These are phyloP conservation scores for Pteropus rufus DNA, from an alignment of 2,797 vertebrate genomes.

Conservation along the genomic window DNA sequence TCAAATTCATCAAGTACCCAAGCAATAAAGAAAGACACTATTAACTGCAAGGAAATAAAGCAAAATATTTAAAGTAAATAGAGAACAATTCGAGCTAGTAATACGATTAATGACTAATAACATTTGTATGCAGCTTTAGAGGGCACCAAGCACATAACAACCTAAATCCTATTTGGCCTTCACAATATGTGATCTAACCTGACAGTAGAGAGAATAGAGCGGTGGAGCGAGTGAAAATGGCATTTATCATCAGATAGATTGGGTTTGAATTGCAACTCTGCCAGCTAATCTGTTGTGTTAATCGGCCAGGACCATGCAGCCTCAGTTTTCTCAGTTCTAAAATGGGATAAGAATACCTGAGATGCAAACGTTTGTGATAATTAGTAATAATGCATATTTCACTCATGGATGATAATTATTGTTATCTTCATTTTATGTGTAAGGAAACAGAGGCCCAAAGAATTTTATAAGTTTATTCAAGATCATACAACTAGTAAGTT, in stretches of 20 bases:
- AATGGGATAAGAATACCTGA: not conserved
- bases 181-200: not conserved
- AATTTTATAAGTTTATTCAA: not conserved
- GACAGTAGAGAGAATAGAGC: not conserved
- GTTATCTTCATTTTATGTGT: not conserved
- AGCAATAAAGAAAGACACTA: not conserved
- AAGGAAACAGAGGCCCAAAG: not conserved
- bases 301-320: not conserved
- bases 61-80: conserved; percentile 41
- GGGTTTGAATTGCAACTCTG: not conserved
- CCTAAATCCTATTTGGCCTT: not conserved
- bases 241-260: not conserved
- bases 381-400: not conserved
- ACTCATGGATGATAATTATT: not conserved
- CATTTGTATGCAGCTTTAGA: not conserved
- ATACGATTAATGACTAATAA: not conserved
- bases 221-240: not conserved
- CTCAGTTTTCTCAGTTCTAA: not conserved
- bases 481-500: not conserved
- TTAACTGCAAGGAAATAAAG: conserved; percentile 17
- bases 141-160: not conserved
- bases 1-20: conserved; percentile 18
- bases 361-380: not conserved
- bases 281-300: not conserved
- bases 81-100: not conserved